Evolutionary conservation across 2,888 invertebrate species (phyloP), one percentile per base, ranked within the genome.

Genomic region (Parelbella ahira): DNA sequence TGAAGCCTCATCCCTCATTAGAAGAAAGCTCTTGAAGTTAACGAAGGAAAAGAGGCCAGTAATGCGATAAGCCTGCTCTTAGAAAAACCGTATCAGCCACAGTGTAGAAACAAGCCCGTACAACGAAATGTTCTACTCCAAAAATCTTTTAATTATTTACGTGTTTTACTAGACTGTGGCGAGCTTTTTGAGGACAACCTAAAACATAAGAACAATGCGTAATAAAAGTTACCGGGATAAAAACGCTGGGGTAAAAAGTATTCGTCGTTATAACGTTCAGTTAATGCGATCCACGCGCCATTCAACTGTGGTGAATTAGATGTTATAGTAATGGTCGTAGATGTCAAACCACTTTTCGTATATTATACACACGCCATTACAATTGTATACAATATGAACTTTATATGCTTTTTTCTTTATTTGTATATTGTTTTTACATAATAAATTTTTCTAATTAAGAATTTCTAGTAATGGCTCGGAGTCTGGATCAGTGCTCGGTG

Each of bases 181-280:
- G 12, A 7, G 21, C 15, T 37, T 37, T 28, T 39, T 8, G 25
- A 3, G 8, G 11, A 34, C 36, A 42, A 47, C 48, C 49, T 54
- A 50, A 51, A 52, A 47, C 33, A 27, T 44, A 49, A 48, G 51
- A 57, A 61, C 56, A 59, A 58, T 51, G 48, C 46, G 45, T 42
- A 41, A 19, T 37, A 38, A 45, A 47, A 37, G 36, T 48, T 19
- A 28, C 47, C 47, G 47, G 50, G 53, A 57, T 56, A 54, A 48
- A 50, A 54, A 50, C 53, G 50, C n/a, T 53, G 44, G 42, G 48
- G 49, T 52, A 59, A 61, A 53, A 57, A 60, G 57, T 55, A 48
- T 51, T 43, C 46, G 21, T 6, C 21, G 44, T 50, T n/a, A n/a
- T n/a, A n/a, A n/a, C n/a, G n/a, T n/a, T n/a, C n/a, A n/a, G n/a